Conservation (phyloP, 1,140 invertebrate species). For the Procambarus virginalis region DNA sequence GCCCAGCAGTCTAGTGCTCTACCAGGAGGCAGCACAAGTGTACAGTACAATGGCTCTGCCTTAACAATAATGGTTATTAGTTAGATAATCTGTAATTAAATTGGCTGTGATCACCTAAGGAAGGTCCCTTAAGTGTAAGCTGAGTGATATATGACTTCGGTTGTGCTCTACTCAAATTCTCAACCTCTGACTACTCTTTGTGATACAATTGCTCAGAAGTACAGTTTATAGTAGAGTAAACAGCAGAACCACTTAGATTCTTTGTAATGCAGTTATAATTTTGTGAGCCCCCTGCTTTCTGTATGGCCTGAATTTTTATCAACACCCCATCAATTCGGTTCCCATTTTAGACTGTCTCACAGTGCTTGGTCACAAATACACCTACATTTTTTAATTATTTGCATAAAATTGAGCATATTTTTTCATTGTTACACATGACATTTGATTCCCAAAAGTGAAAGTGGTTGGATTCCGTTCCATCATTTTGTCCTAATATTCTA, state of each 20-base stretch:
- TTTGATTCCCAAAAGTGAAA: too few species aligned
- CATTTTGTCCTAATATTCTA: too few species aligned
- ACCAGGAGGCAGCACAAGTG: constrained; percentile 46
- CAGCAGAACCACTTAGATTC: constrained; percentile 48
- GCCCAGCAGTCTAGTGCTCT: neutral
- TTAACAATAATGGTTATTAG: constrained; percentile 61
- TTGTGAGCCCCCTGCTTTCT: neutral
- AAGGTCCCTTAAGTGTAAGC: constrained; percentile 35
- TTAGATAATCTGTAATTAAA: constrained; percentile 49
- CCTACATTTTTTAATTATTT: too few species aligned
- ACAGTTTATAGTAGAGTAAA: constrained; percentile 45
- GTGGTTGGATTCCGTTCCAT: too few species aligned
- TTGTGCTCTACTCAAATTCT: constrained; percentile 59
- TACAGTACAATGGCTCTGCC: constrained; percentile 65
- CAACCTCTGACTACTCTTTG: constrained; percentile 57
- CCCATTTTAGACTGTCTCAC: too few species aligned
- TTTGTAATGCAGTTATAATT: constrained; percentile 22
- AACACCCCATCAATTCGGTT: neutral
- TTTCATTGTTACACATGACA: too few species aligned
- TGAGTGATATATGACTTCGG: constrained; percentile 26
- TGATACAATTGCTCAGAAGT: constrained; percentile 62
- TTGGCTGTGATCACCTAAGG: constrained; percentile 64
- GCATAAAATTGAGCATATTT: too few species aligned
- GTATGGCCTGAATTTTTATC: neutral
- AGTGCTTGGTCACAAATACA: too few species aligned